These are phyloP conservation scores for Eidolon helvum DNA, from an alignment of 2,113 vertebrate genomes.

Conservation along the genomic window DNA sequence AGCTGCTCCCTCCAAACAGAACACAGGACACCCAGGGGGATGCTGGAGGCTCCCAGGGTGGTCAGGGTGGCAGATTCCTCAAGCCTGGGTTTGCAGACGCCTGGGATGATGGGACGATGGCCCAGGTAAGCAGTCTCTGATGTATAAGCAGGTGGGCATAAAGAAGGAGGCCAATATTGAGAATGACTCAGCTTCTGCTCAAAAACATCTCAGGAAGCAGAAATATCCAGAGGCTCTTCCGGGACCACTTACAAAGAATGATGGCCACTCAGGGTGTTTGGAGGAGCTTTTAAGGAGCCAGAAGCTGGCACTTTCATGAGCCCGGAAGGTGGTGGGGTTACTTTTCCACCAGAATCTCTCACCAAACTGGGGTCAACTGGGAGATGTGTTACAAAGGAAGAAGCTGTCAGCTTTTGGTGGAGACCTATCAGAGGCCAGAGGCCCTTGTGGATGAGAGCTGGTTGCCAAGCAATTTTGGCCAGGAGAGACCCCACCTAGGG, in stretches of 20 bases:
- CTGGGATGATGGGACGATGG: fast-evolving
- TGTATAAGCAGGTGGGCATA: background rate
- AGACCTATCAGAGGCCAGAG: background rate
- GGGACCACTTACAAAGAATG: background rate
- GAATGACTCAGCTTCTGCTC: background rate
- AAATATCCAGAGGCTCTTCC: background rate
- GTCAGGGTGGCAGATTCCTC: background rate
- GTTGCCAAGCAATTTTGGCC: background rate
- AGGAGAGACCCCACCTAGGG: background rate
- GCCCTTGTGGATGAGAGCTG: background rate
- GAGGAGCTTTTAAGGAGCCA: too few relatives aligned
- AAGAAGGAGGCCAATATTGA: background rate
- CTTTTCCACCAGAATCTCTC: background rate
- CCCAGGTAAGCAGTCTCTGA: background rate
- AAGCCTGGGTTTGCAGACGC: background rate
- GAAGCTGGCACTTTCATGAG: background rate
- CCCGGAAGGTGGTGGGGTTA: background rate
- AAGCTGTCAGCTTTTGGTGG: background rate
- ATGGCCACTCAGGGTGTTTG: background rate
- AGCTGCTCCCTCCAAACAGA: background rate
- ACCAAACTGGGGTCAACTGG: background rate
- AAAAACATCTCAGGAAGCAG: background rate
- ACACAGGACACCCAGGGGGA: background rate
- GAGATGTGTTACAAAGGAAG: background rate
- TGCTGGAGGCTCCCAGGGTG: background rate